Evolutionary conservation across 2,113 vertebrate species (phyloP).

Genomic region (Deroptyus accipitrinus): DNA sequence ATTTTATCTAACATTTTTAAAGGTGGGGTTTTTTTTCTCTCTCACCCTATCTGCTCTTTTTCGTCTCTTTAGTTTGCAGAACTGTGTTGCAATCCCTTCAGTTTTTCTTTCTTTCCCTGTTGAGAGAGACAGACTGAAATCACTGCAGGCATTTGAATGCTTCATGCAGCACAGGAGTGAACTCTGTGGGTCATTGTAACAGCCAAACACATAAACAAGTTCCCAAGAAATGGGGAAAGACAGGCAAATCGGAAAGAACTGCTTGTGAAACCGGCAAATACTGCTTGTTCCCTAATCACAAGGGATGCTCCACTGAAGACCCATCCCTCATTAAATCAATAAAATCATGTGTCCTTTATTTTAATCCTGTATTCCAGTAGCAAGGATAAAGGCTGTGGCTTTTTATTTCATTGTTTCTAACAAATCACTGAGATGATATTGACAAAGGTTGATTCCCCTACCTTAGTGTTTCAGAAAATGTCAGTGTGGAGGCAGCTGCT

Average conservation of each 20-base stretch:
- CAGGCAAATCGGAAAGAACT: conserved; percentile 6
- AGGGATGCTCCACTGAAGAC: conserved; percentile 28
- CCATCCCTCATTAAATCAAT: conserved; percentile 76
- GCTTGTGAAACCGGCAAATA: conserved; percentile 32
- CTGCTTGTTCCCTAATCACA: conserved; percentile 9
- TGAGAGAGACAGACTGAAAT: conserved; percentile 44
- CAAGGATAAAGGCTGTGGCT: conserved; percentile 51
- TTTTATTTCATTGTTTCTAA: conserved; percentile 75
- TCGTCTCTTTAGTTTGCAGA: conserved; percentile 41
- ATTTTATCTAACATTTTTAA: conserved; percentile 47
- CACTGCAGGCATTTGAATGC: conserved; percentile 65
- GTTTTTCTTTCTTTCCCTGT: conserved; percentile 18
- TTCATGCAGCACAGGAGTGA: conserved; percentile 42
- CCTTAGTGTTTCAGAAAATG: conserved; percentile 76
- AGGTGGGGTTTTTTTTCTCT: background rate
- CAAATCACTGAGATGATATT: conserved; percentile 62
- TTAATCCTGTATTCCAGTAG: conserved; percentile 68
- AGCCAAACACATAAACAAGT: conserved; percentile 47
- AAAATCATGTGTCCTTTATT: conserved; percentile 78
- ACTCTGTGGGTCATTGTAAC: conserved; percentile 44
- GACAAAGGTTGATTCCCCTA: conserved; percentile 76
- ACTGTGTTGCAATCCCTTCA: background rate
- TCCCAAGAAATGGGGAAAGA: background rate
- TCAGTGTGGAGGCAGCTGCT: conserved; percentile 75
- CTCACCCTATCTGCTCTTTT: conserved; percentile 25